Evolutionary conservation across 2,797 vertebrate genomes (phyloP), one percentile per base, ranked within the genome.

Genomic region (Basileuterus tristriatus): DNA sequence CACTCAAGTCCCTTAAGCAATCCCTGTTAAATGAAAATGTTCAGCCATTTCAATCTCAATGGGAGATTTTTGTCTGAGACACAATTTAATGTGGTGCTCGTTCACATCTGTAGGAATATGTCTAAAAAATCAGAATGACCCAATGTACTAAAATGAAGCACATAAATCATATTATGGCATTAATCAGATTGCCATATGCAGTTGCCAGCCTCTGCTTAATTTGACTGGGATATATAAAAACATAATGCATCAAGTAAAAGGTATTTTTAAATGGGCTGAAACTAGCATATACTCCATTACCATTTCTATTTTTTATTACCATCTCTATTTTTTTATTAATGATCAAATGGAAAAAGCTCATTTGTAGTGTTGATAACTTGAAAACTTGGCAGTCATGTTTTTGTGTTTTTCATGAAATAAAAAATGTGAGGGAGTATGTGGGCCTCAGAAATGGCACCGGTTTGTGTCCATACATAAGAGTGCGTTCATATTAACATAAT

Each of bases 121-220:
- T 93, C 91, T 59, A 78, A 95, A 88, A 92, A 80, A 50, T 89
- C 89, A 93, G 62, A 94, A 85, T 77, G 85, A 87, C 87, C 82
- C 53, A 74, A 52, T 75, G 46, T 77, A 47, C 76, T 86, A 46
- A 95, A 96, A 89, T 89, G 91, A 92, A 92, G 69, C 67, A 44
- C 69, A 93, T 96, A 93, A 91, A 96, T 96, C 93, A 87, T 74
- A 74, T 81, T 83, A 69, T 83, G 84, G 49, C 84, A 75, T 92
- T 94, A 92, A 94, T 93, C 92, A 95, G 82, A 81, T 92, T 94
- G 58, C 87, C 50, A 22, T 89, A 62, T 47, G 76, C 68, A 58
- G 79, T 76, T 95, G 74, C 63, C 71, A 90, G 52, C 19, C 44
- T 90, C 60, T 85, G 36, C 58, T 64, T 96, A 93, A 94, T 91